Evolutionary conservation across 2,888 invertebrate genomes (phyloP), one percentile per base, ranked within the genome.

Genomic region (Drosophila helvetica): DNA sequence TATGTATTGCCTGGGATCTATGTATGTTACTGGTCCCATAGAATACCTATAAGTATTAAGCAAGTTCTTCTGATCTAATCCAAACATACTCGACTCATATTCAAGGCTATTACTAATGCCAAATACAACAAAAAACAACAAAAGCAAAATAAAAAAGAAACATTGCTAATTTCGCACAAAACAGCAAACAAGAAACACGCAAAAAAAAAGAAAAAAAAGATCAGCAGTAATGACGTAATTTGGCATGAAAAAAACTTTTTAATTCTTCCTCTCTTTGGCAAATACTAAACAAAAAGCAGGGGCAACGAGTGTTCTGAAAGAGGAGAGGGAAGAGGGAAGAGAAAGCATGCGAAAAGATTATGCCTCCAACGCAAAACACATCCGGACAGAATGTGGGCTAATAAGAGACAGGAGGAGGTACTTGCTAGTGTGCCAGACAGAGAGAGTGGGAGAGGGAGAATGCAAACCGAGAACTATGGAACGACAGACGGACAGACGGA

Each of bases 311-410:
- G 38, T 15, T 15, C 38, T 2, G 18, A 51, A 47, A 27, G 56
- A 47, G 10, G 69, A 22, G 33, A 38, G 25, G 38, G n/a, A 42
- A 10, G 27, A n/a, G n/a, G n/a, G n/a, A n/a, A n/a, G n/a, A n/a
- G 22, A 27, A 45, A 47, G 64, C 38, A 45, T 48, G 25, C 17
- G 18, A 30, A 48, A 59, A 25, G 30, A 18, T 51, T 47, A 71
- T 79, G 75, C 63, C 76, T 58, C 57, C 57, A 75, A 73, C 73
- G 72, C 83, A 83, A 86, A 38, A 69, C 80, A 68, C 64, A 84
- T 86, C 67, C 71, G 54, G 78, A 66, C 85, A 78, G 86, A 78
- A 88, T 84, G 56, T 68, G 74, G 54, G 81, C 85, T 86, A 83
- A 88, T 88, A 74, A 72, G 63, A 67, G 86, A 67, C 66, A 38